Evolutionary conservation across 2,113 vertebrate genomes (phyloP), one percentile per base, ranked within the genome.

Genomic region (Ceyx melanurus): DNA sequence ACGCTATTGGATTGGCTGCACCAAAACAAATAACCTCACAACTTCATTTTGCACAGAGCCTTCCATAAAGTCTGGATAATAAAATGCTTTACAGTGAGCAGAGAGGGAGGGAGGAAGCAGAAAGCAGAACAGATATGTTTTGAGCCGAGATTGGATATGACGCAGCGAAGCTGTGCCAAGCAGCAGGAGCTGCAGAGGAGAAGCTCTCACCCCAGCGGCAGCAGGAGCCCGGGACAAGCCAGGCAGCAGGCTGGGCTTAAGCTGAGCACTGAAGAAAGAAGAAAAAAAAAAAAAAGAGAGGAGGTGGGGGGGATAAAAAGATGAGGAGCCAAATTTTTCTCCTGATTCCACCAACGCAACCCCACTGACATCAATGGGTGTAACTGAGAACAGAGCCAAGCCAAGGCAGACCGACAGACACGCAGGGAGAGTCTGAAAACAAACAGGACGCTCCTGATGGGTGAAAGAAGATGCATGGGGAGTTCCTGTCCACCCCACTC

Each of bases 311-410:
- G 45, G 17, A 92, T 86, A 81, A 95, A 90, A 88, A 26, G n/a
- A 83, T 0, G 1, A 88, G 68, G 10, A 93, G 87, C 84, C 92
- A 96, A 91, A 33, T 96, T 93, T 90, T 93, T 61, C 92, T 95
- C 87, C 85, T 58, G 91, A 92, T 94, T 96, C 93, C 92, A 96
- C 94, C 95, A 92, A 95, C 94, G 87, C 94, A 96, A 81, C 95
- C 93, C 91, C 94, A 94, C 95, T 96, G 96, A 96, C 96, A 96
- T 96, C 96, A 96, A 96, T 95, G 95, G 95, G 96, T 93, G 94
- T 96, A 96, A 94, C 95, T 92, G 92, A 93, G 89, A 96, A 91
- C 48, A 9, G 82, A 94, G 95, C 94, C 89, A 93, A 70, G 64
- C 51, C 87, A 5, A 95, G 79, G 82, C 94, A 93, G 91, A 82